phyloP scores from a whole-genome alignment of 2,888 invertebrate genomes.

The Xestia rhomboidea region DNA sequence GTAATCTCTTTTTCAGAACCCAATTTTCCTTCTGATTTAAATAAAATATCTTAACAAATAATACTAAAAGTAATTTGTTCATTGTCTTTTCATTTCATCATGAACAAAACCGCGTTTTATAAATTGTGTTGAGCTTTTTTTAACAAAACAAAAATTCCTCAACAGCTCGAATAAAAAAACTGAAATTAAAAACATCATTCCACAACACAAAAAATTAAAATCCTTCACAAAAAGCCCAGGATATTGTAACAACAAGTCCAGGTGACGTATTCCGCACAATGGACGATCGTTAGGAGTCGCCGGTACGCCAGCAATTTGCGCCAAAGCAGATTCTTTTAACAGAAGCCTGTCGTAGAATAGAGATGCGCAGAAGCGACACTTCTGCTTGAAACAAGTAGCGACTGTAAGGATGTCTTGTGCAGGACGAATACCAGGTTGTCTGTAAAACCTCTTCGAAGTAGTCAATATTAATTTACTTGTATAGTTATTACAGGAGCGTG shows the following conservation, averaged over 20 bases:
- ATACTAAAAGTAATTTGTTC: no score
- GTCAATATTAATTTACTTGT: neutral
- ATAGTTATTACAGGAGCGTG: no score
- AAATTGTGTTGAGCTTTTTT: neutral
- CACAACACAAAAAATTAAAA: slow-evolving; percentile 14
- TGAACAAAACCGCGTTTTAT: no score
- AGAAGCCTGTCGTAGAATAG: slow-evolving; percentile 32
- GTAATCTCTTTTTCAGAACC: no score
- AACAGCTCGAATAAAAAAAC: neutral
- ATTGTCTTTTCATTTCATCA: no score
- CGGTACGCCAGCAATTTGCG: slow-evolving; percentile 74
- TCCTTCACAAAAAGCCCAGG: slow-evolving; percentile 19
- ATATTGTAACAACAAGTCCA: slow-evolving; percentile 51
- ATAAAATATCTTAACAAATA: no score
- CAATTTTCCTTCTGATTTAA: no score
- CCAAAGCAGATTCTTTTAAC: slow-evolving; percentile 71
- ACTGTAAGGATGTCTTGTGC: neutral
- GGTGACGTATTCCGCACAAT: slow-evolving; percentile 66
- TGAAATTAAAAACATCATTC: slow-evolving; percentile 21
- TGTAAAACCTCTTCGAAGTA: neutral
- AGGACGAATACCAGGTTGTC: neutral
- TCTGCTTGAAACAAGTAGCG: neutral
- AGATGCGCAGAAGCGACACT: neutral
- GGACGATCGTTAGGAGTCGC: slow-evolving; percentile 75
- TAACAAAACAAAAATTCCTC: neutral